Base-by-base conservation (phyloP, 1,140 invertebrate genomes). In the Lasioglossum baleicum region DNA sequence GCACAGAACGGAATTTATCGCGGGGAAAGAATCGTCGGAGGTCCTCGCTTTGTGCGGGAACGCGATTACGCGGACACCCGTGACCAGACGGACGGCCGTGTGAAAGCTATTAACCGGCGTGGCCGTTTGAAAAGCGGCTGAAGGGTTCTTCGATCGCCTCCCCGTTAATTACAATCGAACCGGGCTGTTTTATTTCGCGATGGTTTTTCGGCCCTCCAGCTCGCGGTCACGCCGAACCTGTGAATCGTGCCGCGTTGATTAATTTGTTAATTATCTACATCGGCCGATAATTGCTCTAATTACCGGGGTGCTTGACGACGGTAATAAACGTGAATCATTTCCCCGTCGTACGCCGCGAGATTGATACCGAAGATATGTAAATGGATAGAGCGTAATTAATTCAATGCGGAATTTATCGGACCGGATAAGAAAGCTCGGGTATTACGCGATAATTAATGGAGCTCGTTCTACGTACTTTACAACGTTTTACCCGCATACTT, bases 1-100 rank as follows among this genome's bases (percentile, higher is more conserved):
- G 35, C 60, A 20, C 53, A 35, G 44, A 56, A 15, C 35, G 63
- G 48, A 40, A 80, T 67, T 75, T n/a, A 58, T 77, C 20, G 53
- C 17, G 20, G 10, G 3, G n/a, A 53, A 69, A 7, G 13, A 75
- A 31, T 20, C 17, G 20, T 13, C 22, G 17, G 17, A 60, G 42
- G 56, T 53, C 35, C 15, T 5, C 42, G 26, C n/a, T 77, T 63
- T 70, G 42, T n/a, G n/a, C 26, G 6, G 26, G n/a, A 26, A 44
- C 22, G 48, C 10, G 44, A 75, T 56, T 75, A 75, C 44, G 44
- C 13, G 44, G 31, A 17, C 72, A 13, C 48, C 72, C 44, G 7
- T 22, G 35, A 5, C 35, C n/a, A 13, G 40, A 42, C 35, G 53
- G 15, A 66, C 67, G 26, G 51, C n/a, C 26, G 26, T 35, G 42